These are phyloP conservation scores for Armadillidium nasatum DNA, from an alignment of 1,140 invertebrate genomes.

Conservation along the genomic window DNA sequence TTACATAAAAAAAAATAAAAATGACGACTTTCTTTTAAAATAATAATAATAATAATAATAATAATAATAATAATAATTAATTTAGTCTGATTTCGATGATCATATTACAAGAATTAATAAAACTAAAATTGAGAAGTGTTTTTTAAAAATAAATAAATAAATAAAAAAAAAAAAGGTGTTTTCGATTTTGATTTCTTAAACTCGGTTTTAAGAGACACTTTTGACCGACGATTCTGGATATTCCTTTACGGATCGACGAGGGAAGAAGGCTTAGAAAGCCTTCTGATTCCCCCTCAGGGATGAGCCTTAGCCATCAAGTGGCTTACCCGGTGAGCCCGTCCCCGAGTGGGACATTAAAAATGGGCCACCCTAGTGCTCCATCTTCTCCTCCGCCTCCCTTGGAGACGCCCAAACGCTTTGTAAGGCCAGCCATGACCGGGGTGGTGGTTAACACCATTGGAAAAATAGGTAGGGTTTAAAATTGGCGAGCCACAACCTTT, in stretches of 20 bases:
- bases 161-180: no score
- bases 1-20: no score
- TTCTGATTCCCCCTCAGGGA: neutral
- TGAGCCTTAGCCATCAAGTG: neutral
- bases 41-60: no score
- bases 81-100: no score
- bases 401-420: neutral
- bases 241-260: neutral
- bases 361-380: neutral
- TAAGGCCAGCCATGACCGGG: neutral
- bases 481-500: neutral
- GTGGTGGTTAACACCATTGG: neutral
- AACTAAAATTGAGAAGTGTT: no score
- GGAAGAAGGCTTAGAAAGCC: neutral
- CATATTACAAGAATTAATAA: no score
- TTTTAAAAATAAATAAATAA: no score
- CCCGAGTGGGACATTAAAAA: neutral
- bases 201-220: no score
- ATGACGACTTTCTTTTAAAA: no score
- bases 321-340: neutral
- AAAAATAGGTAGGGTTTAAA: constrained; percentile 8
- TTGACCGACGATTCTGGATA: neutral
- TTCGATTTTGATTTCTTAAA: no score
- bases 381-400: neutral
- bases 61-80: no score